Base-by-base conservation (phyloP, 2,888 invertebrate genomes). In the Melieria crassipennis region DNA sequence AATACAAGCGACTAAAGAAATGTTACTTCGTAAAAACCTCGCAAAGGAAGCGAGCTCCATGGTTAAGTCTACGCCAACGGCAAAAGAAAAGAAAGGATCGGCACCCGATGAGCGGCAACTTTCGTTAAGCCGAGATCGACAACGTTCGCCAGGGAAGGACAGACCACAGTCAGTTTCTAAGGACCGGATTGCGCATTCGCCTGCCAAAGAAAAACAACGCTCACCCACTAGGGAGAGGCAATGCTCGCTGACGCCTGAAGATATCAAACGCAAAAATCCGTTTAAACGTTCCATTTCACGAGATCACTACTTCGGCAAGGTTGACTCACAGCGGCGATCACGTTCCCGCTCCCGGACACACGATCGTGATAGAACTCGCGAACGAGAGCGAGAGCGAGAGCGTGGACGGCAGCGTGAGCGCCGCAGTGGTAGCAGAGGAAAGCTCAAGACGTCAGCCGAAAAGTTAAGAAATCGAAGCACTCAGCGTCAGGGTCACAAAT, bases 1-100 rank as follows among this genome's bases (percentile, higher is more conserved):
- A 7, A 75, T 84, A 69, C 79, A 82, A 46, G 79, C 79, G 45
- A 79, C 77, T 58, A 80, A 81, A 66, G 73, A 76, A 30, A 72
- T 73, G 16, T 67, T 77, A 58, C 61, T 74, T 48, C 73, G 74
- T 16, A 76, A 76, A 73, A 70, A 75, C 7, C 55, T 76, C 72
- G 73, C 74, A 68, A 74, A 67, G 60, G 46, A 68, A 52, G 72
- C 57, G 9, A 52, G 70, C 47, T 30, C 30, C 30, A 30, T 30
- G 30, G 30, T 30, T 30, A 7, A 47, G n/a, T 61, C 46, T 4
- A 69, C 61, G 55, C 13, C 57, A 67, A 45, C 57, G 13, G 10
- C 50, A 50, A 56, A 69, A n/a, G 47, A 63, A 62, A 11, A 10
- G 46, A 7, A 30, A n/a, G 4, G 13, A 5, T 48, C 47, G 48